A percentile compares a stretch with the other conserved stretches of the same genome.
Evolutionary conservation across 2,888 invertebrate species (phyloP).

Genomic region (Cerceris ruficornis): DNA sequence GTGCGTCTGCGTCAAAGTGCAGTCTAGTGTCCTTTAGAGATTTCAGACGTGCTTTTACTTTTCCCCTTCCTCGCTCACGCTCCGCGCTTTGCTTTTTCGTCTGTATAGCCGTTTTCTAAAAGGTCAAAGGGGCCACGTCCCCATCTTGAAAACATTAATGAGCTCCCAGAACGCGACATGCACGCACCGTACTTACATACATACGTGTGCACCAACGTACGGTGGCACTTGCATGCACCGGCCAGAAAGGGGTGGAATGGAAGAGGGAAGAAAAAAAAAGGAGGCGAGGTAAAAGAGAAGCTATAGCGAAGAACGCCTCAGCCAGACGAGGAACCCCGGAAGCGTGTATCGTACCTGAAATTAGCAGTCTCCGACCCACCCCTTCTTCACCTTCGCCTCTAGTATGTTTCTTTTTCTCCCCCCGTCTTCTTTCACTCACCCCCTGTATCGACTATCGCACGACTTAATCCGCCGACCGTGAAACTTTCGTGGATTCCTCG

Average conservation of each 20-base stretch:
- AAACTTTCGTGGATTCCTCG: background rate
- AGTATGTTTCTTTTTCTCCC: slow-evolving; percentile 1
- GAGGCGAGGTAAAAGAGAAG: slow-evolving; percentile 20
- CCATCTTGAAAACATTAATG: slow-evolving; percentile 67
- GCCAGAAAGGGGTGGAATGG: slow-evolving; percentile 26
- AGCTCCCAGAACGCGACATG: slow-evolving; percentile 55
- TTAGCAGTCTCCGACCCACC: background rate
- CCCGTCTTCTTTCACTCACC: background rate
- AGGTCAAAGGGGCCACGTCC: slow-evolving; percentile 63
- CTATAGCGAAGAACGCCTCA: slow-evolving; percentile 20
- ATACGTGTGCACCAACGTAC: slow-evolving; percentile 6
- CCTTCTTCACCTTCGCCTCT: background rate
- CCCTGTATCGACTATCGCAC: slow-evolving; percentile 29
- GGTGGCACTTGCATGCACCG: slow-evolving; percentile 25
- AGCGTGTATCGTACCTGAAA: background rate
- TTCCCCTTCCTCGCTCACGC: slow-evolving; percentile 20
- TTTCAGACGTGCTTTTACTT: slow-evolving; percentile 62
- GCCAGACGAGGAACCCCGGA: slow-evolving; percentile 19
- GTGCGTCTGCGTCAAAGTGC: slow-evolving; percentile 34
- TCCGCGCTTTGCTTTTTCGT: slow-evolving; percentile 58
- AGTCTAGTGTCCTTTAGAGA: slow-evolving; percentile 54
- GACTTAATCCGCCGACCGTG: slow-evolving; percentile 41
- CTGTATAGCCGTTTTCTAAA: slow-evolving; percentile 56
- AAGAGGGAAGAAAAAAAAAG: slow-evolving; percentile 18
- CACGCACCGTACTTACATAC: slow-evolving; percentile 41